These are phyloP conservation scores for Rotaria sp. DNA, from an alignment of 2,888 invertebrate genomes.

Conservation along the genomic window DNA sequence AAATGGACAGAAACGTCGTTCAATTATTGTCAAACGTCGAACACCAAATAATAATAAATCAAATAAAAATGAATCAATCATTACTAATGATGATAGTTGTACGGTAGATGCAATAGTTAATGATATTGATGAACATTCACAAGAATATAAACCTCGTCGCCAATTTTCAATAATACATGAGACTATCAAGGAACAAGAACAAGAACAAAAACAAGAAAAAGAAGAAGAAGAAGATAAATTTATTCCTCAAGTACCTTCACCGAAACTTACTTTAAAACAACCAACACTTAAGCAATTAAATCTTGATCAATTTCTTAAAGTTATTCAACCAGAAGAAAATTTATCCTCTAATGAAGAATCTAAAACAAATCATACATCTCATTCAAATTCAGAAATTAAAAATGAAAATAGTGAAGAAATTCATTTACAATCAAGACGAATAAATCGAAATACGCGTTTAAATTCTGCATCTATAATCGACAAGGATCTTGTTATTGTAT, in stretches of 20 bases:
- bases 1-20: background rate
- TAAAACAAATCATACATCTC: background rate
- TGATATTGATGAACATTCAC: background rate
- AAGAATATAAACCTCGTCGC: background rate
- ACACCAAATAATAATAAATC: background rate
- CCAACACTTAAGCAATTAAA: background rate
- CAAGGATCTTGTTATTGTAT: background rate
- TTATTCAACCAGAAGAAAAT: background rate
- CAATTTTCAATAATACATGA: background rate
- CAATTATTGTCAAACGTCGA: conserved; percentile 20
- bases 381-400: background rate
- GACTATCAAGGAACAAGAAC: background rate
- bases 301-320: conserved; percentile 1
- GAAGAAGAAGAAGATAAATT: background rate
- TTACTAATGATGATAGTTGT: conserved; percentile 1
- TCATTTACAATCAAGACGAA: background rate
- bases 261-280: background rate
- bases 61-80: background rate
- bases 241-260: background rate
- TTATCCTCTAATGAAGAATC: background rate
- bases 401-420: background rate
- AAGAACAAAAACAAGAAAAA: background rate
- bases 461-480: background rate
- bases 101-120: background rate
- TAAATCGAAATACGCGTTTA: background rate